A percentile compares a stretch with the other conserved stretches of the same genome.
These are phyloP conservation scores for Mormyrus hasselquistii DNA, from an alignment of 2,797 vertebrate species.

Conservation along the genomic window DNA sequence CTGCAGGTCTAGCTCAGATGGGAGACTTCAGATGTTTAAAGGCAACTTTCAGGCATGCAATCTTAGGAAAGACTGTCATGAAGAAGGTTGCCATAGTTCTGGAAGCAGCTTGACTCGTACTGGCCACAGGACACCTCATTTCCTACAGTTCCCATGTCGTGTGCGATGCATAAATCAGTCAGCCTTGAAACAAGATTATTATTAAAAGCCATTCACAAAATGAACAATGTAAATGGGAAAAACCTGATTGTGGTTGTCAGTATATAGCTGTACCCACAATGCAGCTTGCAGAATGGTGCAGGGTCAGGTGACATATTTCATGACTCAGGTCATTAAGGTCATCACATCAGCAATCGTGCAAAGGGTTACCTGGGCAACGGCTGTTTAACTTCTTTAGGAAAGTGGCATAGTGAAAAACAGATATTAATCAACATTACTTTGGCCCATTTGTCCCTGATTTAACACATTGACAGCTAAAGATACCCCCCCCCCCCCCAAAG, in stretches of 20 bases:
- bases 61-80: neutral
- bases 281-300: neutral
- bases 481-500: neutral
- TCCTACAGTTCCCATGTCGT: neutral
- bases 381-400: neutral
- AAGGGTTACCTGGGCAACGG: neutral
- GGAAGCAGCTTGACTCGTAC: neutral
- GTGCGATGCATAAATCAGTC: neutral
- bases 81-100: neutral
- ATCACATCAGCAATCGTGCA: neutral
- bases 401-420: neutral
- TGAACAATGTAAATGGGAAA: neutral
- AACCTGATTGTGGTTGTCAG: neutral
- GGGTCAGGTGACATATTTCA: neutral
- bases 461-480: neutral
- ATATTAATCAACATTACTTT: neutral
- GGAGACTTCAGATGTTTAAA: neutral
- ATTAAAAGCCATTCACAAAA: neutral
- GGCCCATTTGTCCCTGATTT: neutral
- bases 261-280: neutral
- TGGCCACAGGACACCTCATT: neutral
- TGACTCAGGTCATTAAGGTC: neutral
- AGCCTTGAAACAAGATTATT: neutral
- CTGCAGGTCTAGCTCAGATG: neutral
- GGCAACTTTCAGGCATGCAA: neutral